Percentiles rank a stretch among this genome's conserved stretches.
phyloP scores from a whole-genome alignment of 2,888 invertebrate species.

The Masnerella sp. region DNA sequence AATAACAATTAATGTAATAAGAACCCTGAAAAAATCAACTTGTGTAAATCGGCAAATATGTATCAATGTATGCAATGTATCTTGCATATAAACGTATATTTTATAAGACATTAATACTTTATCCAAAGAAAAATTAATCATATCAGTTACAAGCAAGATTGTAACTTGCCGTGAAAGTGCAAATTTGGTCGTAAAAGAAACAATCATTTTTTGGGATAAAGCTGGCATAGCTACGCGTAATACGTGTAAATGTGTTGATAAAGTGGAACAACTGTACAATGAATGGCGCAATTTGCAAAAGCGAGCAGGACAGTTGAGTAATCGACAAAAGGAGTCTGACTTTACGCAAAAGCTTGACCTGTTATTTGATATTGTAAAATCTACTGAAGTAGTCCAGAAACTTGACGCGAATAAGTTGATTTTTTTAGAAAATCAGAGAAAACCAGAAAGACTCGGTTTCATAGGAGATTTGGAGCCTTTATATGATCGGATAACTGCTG shows the following conservation, averaged over 20 bases:
- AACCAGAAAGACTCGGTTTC: slow-evolving; percentile 26
- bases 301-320: slow-evolving; percentile 7
- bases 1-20: too few relatives aligned
- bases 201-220: slow-evolving; percentile 19
- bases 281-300: slow-evolving; percentile 23
- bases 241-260: slow-evolving; percentile 20
- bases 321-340: slow-evolving; percentile 13
- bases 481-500: slow-evolving; percentile 6
- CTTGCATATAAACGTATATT: too few relatives aligned
- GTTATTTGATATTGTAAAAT: slow-evolving; percentile 21
- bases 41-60: too few relatives aligned
- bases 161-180: slow-evolving; percentile 21
- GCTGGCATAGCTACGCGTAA: slow-evolving; percentile 18
- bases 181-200: slow-evolving; percentile 12
- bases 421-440: slow-evolving; percentile 36
- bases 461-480: slow-evolving; percentile 15
- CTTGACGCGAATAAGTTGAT: slow-evolving; percentile 31
- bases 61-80: too few relatives aligned
- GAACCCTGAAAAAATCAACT: too few relatives aligned
- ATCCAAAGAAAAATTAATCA: too few relatives aligned
- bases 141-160: too few relatives aligned
- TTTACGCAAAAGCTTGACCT: slow-evolving; percentile 19
- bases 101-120: too few relatives aligned
- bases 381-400: slow-evolving; percentile 6
- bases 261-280: slow-evolving; percentile 17